Base-by-base conservation (phyloP, 1,140 invertebrate species). In the Apis dorsata region DNA sequence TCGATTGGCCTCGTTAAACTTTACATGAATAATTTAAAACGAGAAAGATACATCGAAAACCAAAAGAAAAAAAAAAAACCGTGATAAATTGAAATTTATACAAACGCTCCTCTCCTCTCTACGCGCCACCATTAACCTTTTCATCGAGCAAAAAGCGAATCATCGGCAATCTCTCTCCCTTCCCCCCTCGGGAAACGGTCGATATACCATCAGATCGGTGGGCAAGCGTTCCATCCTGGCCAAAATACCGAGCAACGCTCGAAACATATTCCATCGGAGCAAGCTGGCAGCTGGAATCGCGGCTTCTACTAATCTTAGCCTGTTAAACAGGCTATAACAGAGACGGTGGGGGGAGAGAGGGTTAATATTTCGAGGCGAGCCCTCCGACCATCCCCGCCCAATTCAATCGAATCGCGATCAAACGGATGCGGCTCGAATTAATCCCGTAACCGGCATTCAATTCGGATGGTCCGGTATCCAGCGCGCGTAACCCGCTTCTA, bases 371-470 rank as follows among this genome's bases (percentile, higher is more conserved):
- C 73, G 79, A 34, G 57, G 75, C 75, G 75, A 59, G 53, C 68
- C 55, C 62, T 28, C 79, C 59, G 1, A 63, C 34, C 34, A 44
- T n/a, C 34, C 34, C 34, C 34, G 34, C 34, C 34, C 34, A 51
- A 76, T 79, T 73, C 79, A 81, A 81, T 76, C 79, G 79, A 76
- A 81, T 69, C 72, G 63, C 55, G 74, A 81, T 81, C 79, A 75
- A 76, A 81, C 72, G 57, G 79, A 68, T 63, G 72, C 79, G 60
- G 79, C 72, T 68, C 72, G 78, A 80, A 80, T 80, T 80, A 80
- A 80, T 80, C 73, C 60, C 78, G 78, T 63, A 80, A 80, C 66
- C 63, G 62, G 53, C 79, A 76, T 81, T 81, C 79, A 81, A 76
- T 81, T 76, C 72, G 53, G 28, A 55, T 34, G 60, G 53, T 75